phyloP scores from a whole-genome alignment of 64 coral and sea anemone species.

The Stichodactyla helianthus region DNA sequence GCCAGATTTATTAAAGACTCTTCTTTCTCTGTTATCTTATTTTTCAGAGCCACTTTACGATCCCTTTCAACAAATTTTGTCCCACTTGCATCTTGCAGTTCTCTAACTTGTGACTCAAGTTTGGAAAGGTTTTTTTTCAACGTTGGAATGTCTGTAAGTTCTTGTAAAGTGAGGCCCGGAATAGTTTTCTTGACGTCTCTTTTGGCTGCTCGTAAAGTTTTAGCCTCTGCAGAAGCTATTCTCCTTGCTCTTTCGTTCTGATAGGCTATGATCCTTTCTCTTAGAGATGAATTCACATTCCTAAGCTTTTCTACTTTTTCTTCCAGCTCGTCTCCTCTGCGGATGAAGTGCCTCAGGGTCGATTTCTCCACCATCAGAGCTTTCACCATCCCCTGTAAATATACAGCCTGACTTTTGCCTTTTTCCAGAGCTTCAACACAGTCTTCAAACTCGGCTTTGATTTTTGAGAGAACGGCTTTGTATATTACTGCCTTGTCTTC shows the following conservation, averaged over 20 bases:
- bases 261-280: conserved; percentile 26
- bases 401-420: conserved; percentile 73
- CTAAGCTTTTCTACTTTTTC: conserved; percentile 67
- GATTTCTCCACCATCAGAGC: conserved; percentile 73
- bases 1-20: conserved; percentile 31
- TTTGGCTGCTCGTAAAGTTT: conserved; percentile 32
- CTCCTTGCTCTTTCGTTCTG: conserved; percentile 33
- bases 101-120: conserved; percentile 60
- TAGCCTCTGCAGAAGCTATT: conserved; percentile 39
- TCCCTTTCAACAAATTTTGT: conserved; percentile 72
- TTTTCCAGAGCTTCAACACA: conserved; percentile 81
- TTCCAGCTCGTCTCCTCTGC: conserved; percentile 79
- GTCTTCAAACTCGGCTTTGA: conserved; percentile 88
- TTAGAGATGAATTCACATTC: conserved; percentile 55
- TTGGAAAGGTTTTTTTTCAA: conserved; percentile 48
- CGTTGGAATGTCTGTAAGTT: conserved; percentile 66
- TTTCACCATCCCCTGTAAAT: conserved; percentile 77
- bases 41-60: conserved; percentile 60
- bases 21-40: conserved; percentile 76
- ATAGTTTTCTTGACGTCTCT: conserved; percentile 62
- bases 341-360: conserved; percentile 60
- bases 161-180: conserved; percentile 71
- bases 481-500: conserved; percentile 72
- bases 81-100: conserved; percentile 55
- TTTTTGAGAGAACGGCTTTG: conserved; percentile 66